Conservation (phyloP, 2,113 vertebrate genomes). For the Polyodon spathula region DNA sequence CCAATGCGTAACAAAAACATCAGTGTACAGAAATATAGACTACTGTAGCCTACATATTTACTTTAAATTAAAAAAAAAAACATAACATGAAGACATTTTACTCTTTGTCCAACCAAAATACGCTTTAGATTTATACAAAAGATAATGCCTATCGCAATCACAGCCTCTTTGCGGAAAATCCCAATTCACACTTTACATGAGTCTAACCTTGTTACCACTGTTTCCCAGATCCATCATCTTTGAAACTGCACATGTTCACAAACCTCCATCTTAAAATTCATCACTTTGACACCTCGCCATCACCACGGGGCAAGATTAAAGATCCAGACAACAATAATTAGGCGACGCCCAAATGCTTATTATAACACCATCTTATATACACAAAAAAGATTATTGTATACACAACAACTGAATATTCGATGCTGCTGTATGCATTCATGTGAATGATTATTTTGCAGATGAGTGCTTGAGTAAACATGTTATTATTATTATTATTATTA, state of each 20-base stretch:
- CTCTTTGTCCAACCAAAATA: slow-evolving; percentile 68
- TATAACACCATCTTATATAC: slow-evolving; percentile 29
- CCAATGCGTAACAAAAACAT: no score
- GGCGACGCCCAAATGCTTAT: slow-evolving; percentile 71
- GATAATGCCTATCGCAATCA: slow-evolving; percentile 73
- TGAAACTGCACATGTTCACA: slow-evolving; percentile 77
- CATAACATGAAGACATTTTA: slow-evolving; percentile 73
- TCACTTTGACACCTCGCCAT: slow-evolving; percentile 76
- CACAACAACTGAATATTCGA: not conserved
- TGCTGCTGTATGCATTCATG: not conserved
- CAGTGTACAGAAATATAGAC: no score
- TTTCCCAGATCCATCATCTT: slow-evolving; percentile 68
- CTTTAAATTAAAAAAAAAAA: no score
- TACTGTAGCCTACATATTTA: no score
- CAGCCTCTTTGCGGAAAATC: slow-evolving; percentile 79
- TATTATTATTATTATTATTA: no score
- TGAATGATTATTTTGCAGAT: not conserved
- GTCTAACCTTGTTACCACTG: slow-evolving; percentile 80
- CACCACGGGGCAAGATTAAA: slow-evolving; percentile 73
- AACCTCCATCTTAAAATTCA: slow-evolving; percentile 80
- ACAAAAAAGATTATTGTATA: slow-evolving; percentile 4
- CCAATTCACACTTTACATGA: slow-evolving; percentile 85
- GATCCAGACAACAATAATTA: slow-evolving; percentile 73
- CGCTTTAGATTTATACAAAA: slow-evolving; percentile 72
- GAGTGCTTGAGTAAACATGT: no score